These are phyloP conservation scores for Heliconius ismenius DNA, from an alignment of 2,888 invertebrate species.

Conservation along the genomic window DNA sequence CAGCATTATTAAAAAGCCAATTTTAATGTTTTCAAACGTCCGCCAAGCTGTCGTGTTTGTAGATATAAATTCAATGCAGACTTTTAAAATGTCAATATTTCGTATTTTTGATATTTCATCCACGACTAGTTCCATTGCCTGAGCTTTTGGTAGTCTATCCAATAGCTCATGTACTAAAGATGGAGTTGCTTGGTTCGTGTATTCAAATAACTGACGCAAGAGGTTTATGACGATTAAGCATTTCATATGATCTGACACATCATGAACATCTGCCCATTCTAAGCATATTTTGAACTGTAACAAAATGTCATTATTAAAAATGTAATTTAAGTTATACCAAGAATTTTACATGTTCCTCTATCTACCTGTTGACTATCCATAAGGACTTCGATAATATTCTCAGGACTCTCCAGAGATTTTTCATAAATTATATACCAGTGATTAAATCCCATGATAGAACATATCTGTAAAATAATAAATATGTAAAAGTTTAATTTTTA, in stretches of 20 bases:
- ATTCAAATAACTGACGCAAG: conserved; percentile 81
- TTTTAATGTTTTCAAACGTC: conserved; percentile 83
- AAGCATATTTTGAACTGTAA: conserved; percentile 84
- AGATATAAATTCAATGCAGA: conserved; percentile 83
- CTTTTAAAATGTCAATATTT: conserved; percentile 84
- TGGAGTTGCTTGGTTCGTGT: conserved; percentile 72
- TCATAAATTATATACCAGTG: conserved; percentile 84
- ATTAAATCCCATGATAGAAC: conserved; percentile 76
- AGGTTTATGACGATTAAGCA: conserved; percentile 79
- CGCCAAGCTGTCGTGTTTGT: conserved; percentile 75
- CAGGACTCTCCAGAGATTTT: conserved; percentile 79
- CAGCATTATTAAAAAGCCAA: conserved; percentile 86
- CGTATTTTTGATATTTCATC: conserved; percentile 84
- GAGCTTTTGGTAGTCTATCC: conserved; percentile 80
- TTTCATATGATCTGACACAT: conserved; percentile 80
- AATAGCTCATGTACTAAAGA: conserved; percentile 80
- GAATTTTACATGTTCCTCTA: background rate
- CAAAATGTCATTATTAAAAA: background rate
- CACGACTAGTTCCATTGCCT: conserved; percentile 84
- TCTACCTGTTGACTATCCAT: conserved; percentile 82
- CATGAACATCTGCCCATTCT: conserved; percentile 86
- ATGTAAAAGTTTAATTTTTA: too few relatives aligned
- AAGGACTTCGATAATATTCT: conserved; percentile 77
- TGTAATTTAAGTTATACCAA: background rate
- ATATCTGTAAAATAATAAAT: conserved; percentile 68